Conservation (phyloP, 2,888 invertebrate genomes). For the Aspidapion aeneum region DNA sequence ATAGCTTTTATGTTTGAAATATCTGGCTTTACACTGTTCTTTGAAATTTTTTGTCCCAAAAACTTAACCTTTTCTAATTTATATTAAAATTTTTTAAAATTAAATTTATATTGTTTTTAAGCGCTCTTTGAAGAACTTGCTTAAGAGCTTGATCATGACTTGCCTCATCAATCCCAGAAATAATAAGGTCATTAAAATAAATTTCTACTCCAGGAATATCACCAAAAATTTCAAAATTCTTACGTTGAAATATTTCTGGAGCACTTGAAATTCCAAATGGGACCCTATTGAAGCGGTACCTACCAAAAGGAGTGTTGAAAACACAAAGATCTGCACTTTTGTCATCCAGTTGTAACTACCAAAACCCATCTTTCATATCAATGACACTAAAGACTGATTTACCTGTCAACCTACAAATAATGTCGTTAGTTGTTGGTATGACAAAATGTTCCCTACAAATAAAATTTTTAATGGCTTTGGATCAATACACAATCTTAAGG, state of each 20-base stretch:
- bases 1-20: conserved; percentile 28
- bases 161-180: neutral
- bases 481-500: conserved; percentile 22
- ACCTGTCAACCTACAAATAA: conserved; percentile 15
- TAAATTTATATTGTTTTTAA: neutral
- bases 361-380: conserved; percentile 16
- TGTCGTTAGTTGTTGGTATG: conserved; percentile 17
- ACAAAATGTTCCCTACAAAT: conserved; percentile 21
- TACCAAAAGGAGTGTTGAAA: neutral
- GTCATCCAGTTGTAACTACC: neutral
- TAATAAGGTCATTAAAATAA: neutral
- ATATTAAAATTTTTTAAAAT: conserved; percentile 6
- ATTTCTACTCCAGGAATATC: neutral
- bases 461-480: conserved; percentile 24
- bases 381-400: conserved; percentile 16
- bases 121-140: neutral
- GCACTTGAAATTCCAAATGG: neutral
- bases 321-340: neutral
- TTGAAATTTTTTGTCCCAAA: conserved; percentile 22
- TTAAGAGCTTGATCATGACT: neutral
- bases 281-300: neutral
- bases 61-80: conserved; percentile 20
- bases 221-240: neutral
- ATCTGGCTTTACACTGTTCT: conserved; percentile 20
- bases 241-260: neutral